Evolutionary conservation across 2,113 vertebrate genomes (phyloP).

Genomic region (Cyrtonyx montezumae): DNA sequence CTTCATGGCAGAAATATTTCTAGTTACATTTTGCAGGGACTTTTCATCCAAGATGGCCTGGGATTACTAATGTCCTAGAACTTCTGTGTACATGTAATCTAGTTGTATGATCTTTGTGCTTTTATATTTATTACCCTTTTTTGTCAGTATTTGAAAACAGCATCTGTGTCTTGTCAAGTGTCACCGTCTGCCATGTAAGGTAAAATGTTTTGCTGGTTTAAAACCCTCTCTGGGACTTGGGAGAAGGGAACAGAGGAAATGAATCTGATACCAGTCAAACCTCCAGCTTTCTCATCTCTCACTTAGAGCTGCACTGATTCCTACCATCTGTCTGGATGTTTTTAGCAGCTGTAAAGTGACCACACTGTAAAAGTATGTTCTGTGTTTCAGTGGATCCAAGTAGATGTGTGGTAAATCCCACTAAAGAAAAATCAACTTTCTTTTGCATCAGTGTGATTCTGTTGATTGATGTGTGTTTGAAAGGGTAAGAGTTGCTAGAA

Average conservation of each 20-base stretch:
- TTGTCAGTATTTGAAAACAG: not conserved
- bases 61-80: not conserved
- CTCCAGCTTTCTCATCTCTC: not conserved
- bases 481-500: not conserved
- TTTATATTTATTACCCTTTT: not conserved
- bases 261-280: not conserved
- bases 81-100: not conserved
- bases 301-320: not conserved
- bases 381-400: not conserved
- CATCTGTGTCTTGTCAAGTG: not conserved
- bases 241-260: not conserved
- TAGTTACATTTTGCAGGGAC: not conserved
- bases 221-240: not conserved
- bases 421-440: no score
- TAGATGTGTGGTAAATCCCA: no score
- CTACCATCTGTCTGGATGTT: not conserved
- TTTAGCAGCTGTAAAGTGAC: conserved; percentile 24
- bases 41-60: not conserved
- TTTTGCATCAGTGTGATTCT: not conserved
- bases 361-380: not conserved
- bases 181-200: not conserved
- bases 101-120: not conserved
- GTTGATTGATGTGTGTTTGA: not conserved
- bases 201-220: not conserved
- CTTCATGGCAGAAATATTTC: not conserved